These are phyloP conservation scores for Tipula unca DNA, from an alignment of 2,888 invertebrate species.

Conservation along the genomic window DNA sequence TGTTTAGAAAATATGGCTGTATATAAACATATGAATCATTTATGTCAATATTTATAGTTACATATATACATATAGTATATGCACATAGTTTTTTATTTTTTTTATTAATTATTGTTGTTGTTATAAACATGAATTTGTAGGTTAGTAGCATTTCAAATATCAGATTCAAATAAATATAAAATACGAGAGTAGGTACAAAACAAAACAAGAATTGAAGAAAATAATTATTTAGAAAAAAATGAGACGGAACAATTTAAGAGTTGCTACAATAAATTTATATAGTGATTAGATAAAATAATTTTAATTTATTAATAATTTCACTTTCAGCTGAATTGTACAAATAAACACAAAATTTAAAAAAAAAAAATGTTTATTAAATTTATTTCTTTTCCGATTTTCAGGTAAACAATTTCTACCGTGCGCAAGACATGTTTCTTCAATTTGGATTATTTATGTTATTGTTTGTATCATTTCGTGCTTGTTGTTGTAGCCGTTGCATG, in stretches of 20 bases:
- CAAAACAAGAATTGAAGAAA: neutral
- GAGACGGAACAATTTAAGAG: neutral
- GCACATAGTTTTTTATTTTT: neutral
- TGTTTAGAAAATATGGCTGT: neutral
- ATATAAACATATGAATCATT: neutral
- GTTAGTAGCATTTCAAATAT: neutral
- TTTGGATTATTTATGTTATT: slow-evolving; percentile 8
- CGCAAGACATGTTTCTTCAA: neutral
- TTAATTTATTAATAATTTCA: slow-evolving; percentile 8
- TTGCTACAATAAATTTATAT: neutral
- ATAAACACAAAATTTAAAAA: too few species aligned
- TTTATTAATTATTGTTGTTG: neutral
- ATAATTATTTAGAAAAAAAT: neutral
- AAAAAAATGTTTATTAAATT: neutral
- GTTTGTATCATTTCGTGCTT: neutral
- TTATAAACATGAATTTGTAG: neutral
- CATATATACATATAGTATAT: neutral
- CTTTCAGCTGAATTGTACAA: neutral
- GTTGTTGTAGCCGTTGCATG: neutral
- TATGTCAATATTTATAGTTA: neutral
- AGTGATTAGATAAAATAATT: slow-evolving; percentile 14
- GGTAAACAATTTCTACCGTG: neutral
- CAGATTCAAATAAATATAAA: neutral
- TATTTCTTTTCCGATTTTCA: neutral
- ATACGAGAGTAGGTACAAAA: neutral